Conservation (phyloP, 2,113 vertebrate genomes). For the Perca fluviatilis region DNA sequence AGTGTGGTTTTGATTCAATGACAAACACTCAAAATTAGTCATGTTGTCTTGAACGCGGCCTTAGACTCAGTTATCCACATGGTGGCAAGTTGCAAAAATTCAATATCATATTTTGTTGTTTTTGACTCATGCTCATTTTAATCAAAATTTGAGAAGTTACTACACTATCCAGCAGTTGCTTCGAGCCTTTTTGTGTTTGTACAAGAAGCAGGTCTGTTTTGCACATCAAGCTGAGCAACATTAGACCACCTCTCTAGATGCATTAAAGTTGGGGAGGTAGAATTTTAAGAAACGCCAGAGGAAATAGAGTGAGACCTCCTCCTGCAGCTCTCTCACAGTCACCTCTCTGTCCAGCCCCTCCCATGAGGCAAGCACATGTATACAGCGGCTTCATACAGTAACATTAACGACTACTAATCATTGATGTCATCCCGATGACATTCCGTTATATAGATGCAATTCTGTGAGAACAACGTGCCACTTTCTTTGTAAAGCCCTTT, state of each 20-base stretch:
- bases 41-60: neutral
- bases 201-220: slow-evolving; percentile 35
- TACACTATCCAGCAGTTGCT: neutral
- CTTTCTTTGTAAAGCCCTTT: too few relatives aligned
- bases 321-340: too few relatives aligned
- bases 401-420: too few relatives aligned
- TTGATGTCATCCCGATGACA: too few relatives aligned
- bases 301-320: too few relatives aligned
- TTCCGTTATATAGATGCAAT: too few relatives aligned
- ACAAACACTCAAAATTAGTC: neutral
- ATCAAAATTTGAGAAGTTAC: slow-evolving; percentile 1
- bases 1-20: neutral
- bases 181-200: neutral
- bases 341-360: too few relatives aligned
- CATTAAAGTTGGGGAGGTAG: neutral
- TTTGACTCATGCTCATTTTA: neutral
- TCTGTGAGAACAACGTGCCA: too few relatives aligned
- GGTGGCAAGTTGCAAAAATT: neutral
- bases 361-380: too few relatives aligned
- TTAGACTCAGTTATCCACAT: neutral
- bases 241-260: neutral
- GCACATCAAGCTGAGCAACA: slow-evolving; percentile 14
- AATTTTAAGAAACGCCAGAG: too few relatives aligned
- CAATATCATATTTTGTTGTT: neutral
- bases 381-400: too few relatives aligned